Percentiles rank a stretch among this genome's conserved stretches.
Conservation (phyloP, 2,113 vertebrate species). For the Sebastes fasciatus region DNA sequence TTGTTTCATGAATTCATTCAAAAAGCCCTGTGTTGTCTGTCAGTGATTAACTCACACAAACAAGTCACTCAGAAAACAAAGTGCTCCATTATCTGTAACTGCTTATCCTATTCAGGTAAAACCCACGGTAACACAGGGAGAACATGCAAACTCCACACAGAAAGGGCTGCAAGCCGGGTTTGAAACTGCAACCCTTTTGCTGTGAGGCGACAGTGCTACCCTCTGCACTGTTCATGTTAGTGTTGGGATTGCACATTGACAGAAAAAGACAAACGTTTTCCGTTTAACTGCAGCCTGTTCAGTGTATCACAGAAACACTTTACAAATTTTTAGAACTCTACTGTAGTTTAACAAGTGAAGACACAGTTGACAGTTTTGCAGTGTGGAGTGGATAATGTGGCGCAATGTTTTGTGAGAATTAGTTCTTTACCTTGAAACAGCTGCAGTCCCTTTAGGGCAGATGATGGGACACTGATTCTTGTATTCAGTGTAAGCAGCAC, state of each 20-base stretch:
- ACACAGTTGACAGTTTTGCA: not conserved
- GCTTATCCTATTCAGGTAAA: no score
- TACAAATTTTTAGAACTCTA: not conserved
- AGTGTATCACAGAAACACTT: not conserved
- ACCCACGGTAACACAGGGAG: no score
- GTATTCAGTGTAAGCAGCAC: constrained; percentile 23
- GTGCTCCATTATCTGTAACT: not conserved
- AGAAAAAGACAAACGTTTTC: not conserved
- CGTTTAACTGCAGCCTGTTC: not conserved
- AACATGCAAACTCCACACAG: no score
- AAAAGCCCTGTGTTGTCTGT: not conserved
- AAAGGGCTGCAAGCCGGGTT: no score
- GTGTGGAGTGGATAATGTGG: not conserved
- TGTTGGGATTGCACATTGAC: constrained; percentile 10
- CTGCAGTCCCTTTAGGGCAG: constrained; percentile 16
- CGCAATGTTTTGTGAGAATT: not conserved
- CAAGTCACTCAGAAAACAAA: not conserved
- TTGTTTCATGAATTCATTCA: not conserved
- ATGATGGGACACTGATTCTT: constrained; percentile 19
- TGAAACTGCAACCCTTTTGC: no score
- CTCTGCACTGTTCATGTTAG: no score
- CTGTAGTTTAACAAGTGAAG: constrained; percentile 7
- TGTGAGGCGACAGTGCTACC: no score
- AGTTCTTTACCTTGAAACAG: constrained; percentile 18
- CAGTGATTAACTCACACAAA: not conserved